Evolutionary conservation across 2,888 invertebrate species (phyloP).

Genomic region (Antitype chi): DNA sequence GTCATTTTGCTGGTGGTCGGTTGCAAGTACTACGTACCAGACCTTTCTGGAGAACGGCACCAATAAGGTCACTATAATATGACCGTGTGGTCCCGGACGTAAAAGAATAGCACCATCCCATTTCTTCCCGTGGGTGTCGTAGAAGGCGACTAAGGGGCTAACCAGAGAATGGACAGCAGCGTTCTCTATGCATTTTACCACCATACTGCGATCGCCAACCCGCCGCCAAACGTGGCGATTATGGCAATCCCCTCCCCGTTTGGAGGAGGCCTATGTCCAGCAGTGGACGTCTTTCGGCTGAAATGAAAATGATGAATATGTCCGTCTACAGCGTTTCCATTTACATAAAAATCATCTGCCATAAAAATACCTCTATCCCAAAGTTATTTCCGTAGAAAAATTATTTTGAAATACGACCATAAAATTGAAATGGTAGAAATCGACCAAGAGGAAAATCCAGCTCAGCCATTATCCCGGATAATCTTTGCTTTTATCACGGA

Average conservation of each 20-base stretch:
- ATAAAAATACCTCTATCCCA: background rate
- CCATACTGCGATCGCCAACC: too few species aligned
- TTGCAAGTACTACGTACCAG: background rate
- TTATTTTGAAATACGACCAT: slow-evolving; percentile 17
- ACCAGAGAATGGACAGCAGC: too few species aligned
- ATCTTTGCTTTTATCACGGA: slow-evolving; percentile 23
- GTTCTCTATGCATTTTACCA: too few species aligned
- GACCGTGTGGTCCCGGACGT: too few species aligned
- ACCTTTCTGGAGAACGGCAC: background rate
- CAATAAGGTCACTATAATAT: background rate
- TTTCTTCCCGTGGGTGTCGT: too few species aligned
- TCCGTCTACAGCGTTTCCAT: background rate
- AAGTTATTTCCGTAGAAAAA: slow-evolving; percentile 5
- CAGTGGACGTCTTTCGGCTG: too few species aligned
- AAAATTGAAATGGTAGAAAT: slow-evolving; percentile 21
- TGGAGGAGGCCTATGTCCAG: too few species aligned
- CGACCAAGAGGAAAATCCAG: slow-evolving; percentile 22
- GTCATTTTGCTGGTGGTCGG: background rate
- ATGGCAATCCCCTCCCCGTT: too few species aligned
- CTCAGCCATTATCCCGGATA: slow-evolving; percentile 34
- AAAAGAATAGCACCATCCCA: too few species aligned
- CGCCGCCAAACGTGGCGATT: too few species aligned
- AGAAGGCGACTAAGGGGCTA: too few species aligned
- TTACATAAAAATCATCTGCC: background rate
- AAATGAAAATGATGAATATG: too few species aligned